These are phyloP conservation scores for Styela plicata DNA, from an alignment of 23 tunicate species.

Conservation along the genomic window DNA sequence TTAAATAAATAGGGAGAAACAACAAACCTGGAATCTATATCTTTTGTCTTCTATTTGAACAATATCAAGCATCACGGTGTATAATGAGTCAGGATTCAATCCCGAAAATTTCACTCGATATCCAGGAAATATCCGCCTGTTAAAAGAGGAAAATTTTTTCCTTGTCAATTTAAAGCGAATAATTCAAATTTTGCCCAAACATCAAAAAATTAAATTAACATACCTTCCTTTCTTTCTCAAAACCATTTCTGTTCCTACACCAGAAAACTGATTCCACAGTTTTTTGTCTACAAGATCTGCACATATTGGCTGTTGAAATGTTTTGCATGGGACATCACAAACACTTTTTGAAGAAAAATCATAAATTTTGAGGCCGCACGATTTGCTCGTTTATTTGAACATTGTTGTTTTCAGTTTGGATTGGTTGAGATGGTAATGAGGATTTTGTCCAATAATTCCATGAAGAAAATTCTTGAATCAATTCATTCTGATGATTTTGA, in stretches of 20 bases:
- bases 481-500: not conserved
- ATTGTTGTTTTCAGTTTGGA: too few species aligned
- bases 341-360: too few species aligned
- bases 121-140: conserved; percentile 21
- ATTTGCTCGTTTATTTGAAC: too few species aligned
- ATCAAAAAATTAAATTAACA: too few species aligned
- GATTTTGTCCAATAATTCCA: not conserved
- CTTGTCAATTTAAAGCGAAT: too few species aligned
- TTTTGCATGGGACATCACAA: too few species aligned
- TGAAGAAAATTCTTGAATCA: not conserved
- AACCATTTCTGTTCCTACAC: conserved; percentile 21
- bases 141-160: not conserved
- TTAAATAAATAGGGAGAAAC: too few species aligned
- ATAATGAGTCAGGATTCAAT: not conserved
- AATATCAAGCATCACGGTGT: conserved; percentile 21
- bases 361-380: too few species aligned
- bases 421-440: not conserved
- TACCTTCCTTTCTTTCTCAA: conserved; percentile 13
- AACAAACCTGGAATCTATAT: conserved; percentile 20
- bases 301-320: not conserved
- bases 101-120: conserved; percentile 19
- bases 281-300: not conserved
- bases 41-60: conserved; percentile 8
- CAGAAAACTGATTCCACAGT: conserved; percentile 2
- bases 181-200: too few species aligned